Evolutionary conservation across 2,113 vertebrate species (phyloP), one percentile per base, ranked within the genome.

Genomic region (Anarhynchus alexandrinus): DNA sequence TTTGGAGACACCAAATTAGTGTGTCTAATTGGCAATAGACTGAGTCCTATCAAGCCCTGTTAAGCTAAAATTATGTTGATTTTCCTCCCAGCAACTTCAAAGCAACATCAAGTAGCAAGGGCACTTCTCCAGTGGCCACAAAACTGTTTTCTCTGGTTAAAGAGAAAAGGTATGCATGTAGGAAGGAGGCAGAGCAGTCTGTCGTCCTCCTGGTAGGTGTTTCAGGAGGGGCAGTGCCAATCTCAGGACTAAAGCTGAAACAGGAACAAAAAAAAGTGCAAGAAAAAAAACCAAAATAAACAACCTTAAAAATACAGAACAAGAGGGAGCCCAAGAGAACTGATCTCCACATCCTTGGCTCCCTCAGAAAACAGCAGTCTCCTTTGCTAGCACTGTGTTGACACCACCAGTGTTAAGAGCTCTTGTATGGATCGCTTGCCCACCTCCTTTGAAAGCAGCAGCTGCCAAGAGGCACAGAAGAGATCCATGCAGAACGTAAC

Each of bases 211-310:
- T 86, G 30, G 61, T 73, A 82, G 43, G 49, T 80, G n/a, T 94
- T 91, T 89, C 72, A 81, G 88, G 93, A 82, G 65, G 61, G 45
- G 59, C 88, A 91, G n/a, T 84, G 71, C 82, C 59, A 85, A 87
- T 88, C 65, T 88, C 45, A 45, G 36, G 23, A 77, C 88, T 96
- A 90, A 94, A 97, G 92, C 84, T 93, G 78, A 96, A 95, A 94
- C 14, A 88, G 42, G 71, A 97, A 93, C 88, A 91, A 93, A 69
- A 96, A 88, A 88, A 96, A 96, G 94, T 96, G 96, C 96, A 96
- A 94, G 93, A 57, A 82, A 96, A 94, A 4, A 51, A 25, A 40
- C 1, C 55, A 22, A 83, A 86, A 8, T 70, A 90, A 92, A 12
- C 79, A 92, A 91, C 66, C 57, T 93, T 87, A 90, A 95, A 94